Conservation (phyloP, 2,113 vertebrate genomes). For the Pygoscelis antarcticus region DNA sequence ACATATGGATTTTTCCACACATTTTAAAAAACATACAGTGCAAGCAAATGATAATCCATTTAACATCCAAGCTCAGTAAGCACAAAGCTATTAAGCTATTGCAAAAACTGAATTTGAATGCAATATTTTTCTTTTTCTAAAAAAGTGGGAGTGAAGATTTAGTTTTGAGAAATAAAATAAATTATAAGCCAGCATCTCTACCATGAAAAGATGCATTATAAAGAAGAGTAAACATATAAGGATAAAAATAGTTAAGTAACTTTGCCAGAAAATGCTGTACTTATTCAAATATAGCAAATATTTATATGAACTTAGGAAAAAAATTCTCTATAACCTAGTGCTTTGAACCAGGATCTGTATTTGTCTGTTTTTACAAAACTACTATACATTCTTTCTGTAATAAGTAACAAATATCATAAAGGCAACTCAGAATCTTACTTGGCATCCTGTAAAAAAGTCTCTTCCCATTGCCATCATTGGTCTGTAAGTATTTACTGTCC, state of each 20-base stretch:
- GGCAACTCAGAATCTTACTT: conserved; percentile 76
- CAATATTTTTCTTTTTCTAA: not conserved
- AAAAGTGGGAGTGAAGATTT: not conserved
- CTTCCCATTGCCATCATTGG: conserved; percentile 91
- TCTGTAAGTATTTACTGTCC: conserved; percentile 94
- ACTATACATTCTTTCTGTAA: not conserved
- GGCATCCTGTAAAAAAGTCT: conserved; percentile 96
- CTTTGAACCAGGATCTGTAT: not conserved
- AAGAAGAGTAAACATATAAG: not conserved
- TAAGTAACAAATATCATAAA: not conserved
- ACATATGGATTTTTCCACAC: not conserved
- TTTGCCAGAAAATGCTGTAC: not conserved
- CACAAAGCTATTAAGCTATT: not conserved
- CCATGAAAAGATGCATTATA: not conserved
- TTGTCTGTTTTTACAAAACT: not conserved
- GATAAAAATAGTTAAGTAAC: not conserved
- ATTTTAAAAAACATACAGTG: not conserved
- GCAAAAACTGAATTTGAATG: not conserved
- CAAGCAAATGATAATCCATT: not conserved
- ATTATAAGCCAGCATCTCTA: not conserved
- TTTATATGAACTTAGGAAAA: not conserved
- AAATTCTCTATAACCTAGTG: not conserved
- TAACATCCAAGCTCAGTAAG: not conserved
- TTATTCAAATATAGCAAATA: not conserved
- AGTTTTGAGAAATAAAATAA: not conserved